Evolutionary conservation across 2,888 invertebrate species (phyloP), one percentile per base, ranked within the genome.

Genomic region (Orthonevra nobilis): DNA sequence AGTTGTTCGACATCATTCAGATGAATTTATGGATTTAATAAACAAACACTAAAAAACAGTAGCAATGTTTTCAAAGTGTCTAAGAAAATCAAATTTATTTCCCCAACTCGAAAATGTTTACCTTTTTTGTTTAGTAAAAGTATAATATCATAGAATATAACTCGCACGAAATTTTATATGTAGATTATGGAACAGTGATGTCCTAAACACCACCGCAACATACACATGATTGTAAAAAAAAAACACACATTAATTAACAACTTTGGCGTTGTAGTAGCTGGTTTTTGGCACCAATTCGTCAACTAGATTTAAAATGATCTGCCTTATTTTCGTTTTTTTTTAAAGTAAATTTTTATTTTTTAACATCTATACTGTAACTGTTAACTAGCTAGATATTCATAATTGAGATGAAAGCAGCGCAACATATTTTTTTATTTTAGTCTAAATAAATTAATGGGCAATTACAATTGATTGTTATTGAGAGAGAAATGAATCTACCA

Each of bases 71-170:
- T 17, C 1, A 26, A n/a, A n/a, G n/a, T n/a, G n/a, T n/a, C n/a
- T n/a, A n/a, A n/a, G n/a, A n/a, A n/a, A n/a, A n/a, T n/a, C n/a
- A n/a, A n/a, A n/a, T n/a, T n/a, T n/a, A n/a, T n/a, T n/a, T n/a
- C n/a, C n/a, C n/a, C n/a, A n/a, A n/a, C n/a, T n/a, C n/a, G n/a
- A n/a, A n/a, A n/a, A n/a, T n/a, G n/a, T n/a, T n/a, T n/a, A n/a
- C n/a, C 10, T 30, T 15, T 2, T 50, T 34, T 56, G 30, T 60
- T 61, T 36, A 30, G 30, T 40, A 44, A 48, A n/a, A 28, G 61
- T 54, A 42, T 48, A 63, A 58, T 52, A 58, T 63, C 56, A 20
- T 50, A 69, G 63, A 68, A 40, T 48, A 56, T 63, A 56, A 42
- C 34, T 75, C 58, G 56, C 63, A 58, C 63, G 42, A 63, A 75